phyloP scores from a whole-genome alignment of 2,113 vertebrate species.

The Pituophis catenifer region DNA sequence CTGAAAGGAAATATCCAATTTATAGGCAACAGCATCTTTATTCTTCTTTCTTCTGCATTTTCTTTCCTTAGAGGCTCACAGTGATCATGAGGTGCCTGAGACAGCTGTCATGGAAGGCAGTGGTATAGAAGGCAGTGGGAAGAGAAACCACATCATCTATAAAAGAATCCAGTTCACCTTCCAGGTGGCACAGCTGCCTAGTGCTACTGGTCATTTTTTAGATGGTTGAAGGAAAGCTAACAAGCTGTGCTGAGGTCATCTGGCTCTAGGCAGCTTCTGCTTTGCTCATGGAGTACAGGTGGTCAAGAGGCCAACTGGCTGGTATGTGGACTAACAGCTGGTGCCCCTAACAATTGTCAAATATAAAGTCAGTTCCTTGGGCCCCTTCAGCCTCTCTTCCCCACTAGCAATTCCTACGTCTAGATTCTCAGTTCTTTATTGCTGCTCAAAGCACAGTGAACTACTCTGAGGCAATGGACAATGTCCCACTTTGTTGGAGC shows the following conservation, averaged over 20 bases:
- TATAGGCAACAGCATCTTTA: background rate
- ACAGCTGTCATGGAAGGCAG: background rate
- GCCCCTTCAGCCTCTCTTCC: background rate
- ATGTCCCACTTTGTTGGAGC: background rate
- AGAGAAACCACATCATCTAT: background rate
- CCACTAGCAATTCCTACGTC: conserved; percentile 20
- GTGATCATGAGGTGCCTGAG: background rate
- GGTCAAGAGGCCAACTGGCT: background rate
- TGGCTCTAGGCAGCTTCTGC: background rate
- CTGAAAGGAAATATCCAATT: no score
- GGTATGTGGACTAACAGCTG: background rate
- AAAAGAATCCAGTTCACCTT: background rate
- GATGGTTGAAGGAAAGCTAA: background rate
- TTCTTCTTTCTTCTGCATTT: background rate
- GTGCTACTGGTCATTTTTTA: background rate
- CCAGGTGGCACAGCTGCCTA: background rate
- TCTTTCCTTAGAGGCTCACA: background rate
- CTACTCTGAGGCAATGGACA: conserved; percentile 4
- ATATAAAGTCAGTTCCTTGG: background rate
- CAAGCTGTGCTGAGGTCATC: background rate
- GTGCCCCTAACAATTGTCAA: rapidly evolving
- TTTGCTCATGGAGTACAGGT: background rate
- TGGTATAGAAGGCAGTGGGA: background rate
- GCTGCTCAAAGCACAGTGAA: conserved; percentile 62
- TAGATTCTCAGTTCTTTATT: conserved; percentile 39